Evolutionary conservation across 2,113 vertebrate species (phyloP).

Genomic region (Chamaea fasciata): DNA sequence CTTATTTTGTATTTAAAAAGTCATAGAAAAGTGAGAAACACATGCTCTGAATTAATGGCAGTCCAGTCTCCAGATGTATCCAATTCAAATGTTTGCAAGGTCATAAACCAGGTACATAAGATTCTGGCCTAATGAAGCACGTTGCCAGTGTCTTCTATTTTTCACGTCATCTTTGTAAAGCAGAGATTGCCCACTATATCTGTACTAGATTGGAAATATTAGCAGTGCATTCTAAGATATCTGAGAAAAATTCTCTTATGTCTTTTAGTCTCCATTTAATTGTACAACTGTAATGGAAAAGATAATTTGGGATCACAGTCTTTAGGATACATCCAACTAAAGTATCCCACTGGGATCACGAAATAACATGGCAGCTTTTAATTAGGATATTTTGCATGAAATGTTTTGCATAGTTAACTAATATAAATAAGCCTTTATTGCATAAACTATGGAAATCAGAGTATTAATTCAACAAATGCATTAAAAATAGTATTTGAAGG

Average conservation of each 20-base stretch:
- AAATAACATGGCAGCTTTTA: conserved; percentile 13
- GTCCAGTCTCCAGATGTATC: background rate
- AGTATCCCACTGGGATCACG: background rate
- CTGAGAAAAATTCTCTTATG: background rate
- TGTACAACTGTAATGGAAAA: background rate
- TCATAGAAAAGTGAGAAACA: background rate
- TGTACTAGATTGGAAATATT: background rate
- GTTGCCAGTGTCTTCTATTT: background rate
- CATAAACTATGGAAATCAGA: conserved; percentile 15
- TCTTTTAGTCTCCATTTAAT: background rate
- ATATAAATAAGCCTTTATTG: background rate
- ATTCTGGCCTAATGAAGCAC: background rate
- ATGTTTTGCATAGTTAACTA: background rate
- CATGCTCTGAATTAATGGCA: background rate
- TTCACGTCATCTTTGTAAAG: background rate
- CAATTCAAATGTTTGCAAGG: background rate
- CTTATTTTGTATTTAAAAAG: background rate
- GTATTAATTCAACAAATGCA: background rate
- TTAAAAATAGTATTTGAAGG: background rate
- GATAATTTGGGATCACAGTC: background rate
- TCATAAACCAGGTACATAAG: background rate
- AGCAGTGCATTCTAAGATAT: background rate
- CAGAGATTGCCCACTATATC: background rate
- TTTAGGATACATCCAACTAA: background rate
- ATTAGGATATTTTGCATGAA: conserved; percentile 11